Conservation (phyloP, 2,888 invertebrate species). For the Drosophila hamatofila region DNA sequence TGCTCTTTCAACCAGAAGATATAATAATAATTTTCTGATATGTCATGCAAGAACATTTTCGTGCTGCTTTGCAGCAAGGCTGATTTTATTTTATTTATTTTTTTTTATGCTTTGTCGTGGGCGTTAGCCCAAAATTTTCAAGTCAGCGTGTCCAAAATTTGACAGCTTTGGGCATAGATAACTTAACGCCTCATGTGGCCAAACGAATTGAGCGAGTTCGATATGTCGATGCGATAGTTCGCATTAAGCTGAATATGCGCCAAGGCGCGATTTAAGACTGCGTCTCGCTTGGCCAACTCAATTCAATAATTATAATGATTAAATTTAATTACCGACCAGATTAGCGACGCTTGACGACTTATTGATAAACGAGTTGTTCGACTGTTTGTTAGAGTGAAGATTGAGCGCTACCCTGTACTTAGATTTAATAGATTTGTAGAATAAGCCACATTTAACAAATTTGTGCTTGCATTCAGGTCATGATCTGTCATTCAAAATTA, state of each 20-base stretch:
- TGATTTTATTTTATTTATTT: conserved; percentile 2
- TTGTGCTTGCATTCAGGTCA: no score
- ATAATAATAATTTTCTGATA: conserved; percentile 79
- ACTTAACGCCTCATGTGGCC: conserved; percentile 45
- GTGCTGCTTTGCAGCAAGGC: background rate
- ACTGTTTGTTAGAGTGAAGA: background rate
- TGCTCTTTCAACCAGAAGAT: conserved; percentile 67
- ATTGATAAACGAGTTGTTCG: conserved; percentile 2
- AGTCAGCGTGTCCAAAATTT: conserved; percentile 44
- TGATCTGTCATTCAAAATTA: no score
- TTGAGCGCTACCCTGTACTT: conserved; percentile 1
- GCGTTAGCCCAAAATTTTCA: conserved; percentile 50
- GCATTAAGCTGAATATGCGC: background rate
- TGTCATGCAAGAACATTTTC: conserved; percentile 70
- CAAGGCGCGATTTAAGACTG: background rate
- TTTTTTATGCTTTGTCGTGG: conserved; percentile 34
- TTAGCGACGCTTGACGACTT: background rate
- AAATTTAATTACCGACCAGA: conserved; percentile 9
- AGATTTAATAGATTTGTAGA: background rate
- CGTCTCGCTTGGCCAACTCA: background rate
- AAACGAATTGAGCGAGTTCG: conserved; percentile 41
- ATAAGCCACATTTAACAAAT: no score
- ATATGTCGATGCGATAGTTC: conserved; percentile 17
- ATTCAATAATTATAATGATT: conserved; percentile 12
- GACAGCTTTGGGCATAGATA: conserved; percentile 49